These are phyloP conservation scores for Calcarius ornatus DNA, from an alignment of 2,113 vertebrate species.

Conservation along the genomic window DNA sequence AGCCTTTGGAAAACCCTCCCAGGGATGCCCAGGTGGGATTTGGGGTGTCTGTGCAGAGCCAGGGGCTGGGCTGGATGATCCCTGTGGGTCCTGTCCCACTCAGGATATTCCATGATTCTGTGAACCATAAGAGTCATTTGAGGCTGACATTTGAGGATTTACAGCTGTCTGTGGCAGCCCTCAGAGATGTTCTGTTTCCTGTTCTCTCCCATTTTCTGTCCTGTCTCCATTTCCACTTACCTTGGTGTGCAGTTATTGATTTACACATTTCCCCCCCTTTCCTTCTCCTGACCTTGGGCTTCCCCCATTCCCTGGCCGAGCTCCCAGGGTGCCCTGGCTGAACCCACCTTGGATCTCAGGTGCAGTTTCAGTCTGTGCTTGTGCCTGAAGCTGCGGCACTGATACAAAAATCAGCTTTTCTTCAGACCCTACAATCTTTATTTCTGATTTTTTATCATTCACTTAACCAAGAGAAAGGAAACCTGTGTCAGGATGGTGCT, in stretches of 20 bases:
- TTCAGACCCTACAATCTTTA: background rate
- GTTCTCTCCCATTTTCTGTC: background rate
- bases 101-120: background rate
- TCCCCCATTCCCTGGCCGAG: fast-evolving
- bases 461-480: background rate
- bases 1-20: fast-evolving
- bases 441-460: background rate
- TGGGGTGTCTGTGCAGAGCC: background rate
- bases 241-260: background rate
- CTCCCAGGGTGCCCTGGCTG: background rate
- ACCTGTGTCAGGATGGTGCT: background rate
- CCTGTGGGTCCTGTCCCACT: fast-evolving
- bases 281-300: background rate
- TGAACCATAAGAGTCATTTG: background rate
- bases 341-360: fast-evolving
- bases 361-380: background rate
- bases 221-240: background rate
- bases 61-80: fast-evolving
- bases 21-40: background rate
- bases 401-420: background rate
- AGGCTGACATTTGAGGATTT: background rate
- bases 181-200: fast-evolving
- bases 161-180: background rate
- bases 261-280: fast-evolving
- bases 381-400: background rate